phyloP scores from a whole-genome alignment of 2,888 invertebrate species.

The Eupithecia dodoneata region DNA sequence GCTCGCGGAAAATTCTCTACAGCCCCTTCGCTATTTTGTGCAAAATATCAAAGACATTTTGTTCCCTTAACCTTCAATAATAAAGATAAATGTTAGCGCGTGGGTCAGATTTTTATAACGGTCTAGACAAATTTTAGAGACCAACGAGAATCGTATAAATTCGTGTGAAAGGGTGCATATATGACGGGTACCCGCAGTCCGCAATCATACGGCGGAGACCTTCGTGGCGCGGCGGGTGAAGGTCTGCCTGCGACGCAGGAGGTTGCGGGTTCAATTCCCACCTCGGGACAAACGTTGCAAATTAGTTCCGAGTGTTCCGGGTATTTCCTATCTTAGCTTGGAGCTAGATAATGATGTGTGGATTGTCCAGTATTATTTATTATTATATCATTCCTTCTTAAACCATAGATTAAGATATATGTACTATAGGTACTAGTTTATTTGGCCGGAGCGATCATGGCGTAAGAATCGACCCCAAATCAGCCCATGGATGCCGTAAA shows the following conservation, averaged over 20 bases:
- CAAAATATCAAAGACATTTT: constrained; percentile 44
- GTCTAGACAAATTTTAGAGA: constrained; percentile 32
- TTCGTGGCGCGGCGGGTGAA: too few species aligned
- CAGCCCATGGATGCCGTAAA: not conserved
- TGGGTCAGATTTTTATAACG: constrained; percentile 38
- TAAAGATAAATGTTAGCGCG: constrained; percentile 40
- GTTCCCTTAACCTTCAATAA: constrained; percentile 40
- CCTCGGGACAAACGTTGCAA: too few species aligned
- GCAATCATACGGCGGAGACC: constrained; percentile 36
- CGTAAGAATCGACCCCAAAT: not conserved
- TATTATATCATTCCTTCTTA: too few species aligned
- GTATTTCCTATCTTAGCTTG: too few species aligned
- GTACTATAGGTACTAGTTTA: not conserved
- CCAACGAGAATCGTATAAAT: constrained; percentile 14
- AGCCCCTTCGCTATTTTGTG: constrained; percentile 38
- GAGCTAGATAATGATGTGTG: too few species aligned
- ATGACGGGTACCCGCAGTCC: constrained; percentile 45
- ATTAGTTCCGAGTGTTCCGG: too few species aligned
- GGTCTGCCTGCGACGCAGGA: too few species aligned
- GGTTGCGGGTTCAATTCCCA: too few species aligned
- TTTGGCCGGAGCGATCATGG: not conserved
- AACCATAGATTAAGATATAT: not conserved
- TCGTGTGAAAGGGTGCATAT: constrained; percentile 29
- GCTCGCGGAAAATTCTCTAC: constrained; percentile 31
- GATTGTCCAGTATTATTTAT: too few species aligned